Evolutionary conservation across 2,888 invertebrate genomes (phyloP).

Genomic region (Pachliopta kotzebuea): DNA sequence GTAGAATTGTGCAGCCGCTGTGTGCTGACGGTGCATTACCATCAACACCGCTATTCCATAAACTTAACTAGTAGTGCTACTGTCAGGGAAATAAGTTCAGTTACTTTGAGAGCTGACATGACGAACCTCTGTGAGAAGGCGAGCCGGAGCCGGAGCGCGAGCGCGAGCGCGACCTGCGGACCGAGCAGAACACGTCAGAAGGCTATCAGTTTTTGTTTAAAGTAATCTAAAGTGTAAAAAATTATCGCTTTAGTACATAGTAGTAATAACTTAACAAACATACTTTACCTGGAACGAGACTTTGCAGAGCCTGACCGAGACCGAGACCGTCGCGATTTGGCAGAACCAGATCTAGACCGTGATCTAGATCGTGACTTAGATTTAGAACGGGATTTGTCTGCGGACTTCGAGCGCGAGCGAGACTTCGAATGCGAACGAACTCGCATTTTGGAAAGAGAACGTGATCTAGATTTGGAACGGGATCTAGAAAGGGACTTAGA

Average conservation of each 20-base stretch:
- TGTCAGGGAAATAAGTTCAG: too few relatives aligned
- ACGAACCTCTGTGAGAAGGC: slow-evolving; percentile 48
- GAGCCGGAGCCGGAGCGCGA: slow-evolving; percentile 49
- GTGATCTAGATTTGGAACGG: slow-evolving; percentile 33
- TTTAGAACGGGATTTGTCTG: slow-evolving; percentile 34
- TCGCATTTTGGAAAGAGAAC: slow-evolving; percentile 37
- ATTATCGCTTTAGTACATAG: too few relatives aligned
- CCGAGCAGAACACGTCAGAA: too few relatives aligned
- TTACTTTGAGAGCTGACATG: neutral
- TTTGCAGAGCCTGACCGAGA: slow-evolving; percentile 50
- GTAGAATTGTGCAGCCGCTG: too few relatives aligned
- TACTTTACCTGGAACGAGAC: slow-evolving; percentile 45
- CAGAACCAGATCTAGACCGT: too few relatives aligned
- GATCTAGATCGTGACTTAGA: slow-evolving; percentile 28
- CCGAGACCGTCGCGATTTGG: slow-evolving; percentile 37
- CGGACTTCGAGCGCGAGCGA: slow-evolving; percentile 44
- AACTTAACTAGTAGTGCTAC: too few relatives aligned
- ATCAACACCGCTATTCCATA: too few relatives aligned
- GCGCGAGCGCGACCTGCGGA: slow-evolving; percentile 47
- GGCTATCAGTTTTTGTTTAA: too few relatives aligned
- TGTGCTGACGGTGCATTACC: too few relatives aligned
- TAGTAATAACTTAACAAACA: neutral
- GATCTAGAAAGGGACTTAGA: slow-evolving; percentile 39
- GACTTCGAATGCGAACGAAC: slow-evolving; percentile 47
- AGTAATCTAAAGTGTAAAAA: too few relatives aligned